Evolutionary conservation across 1,140 invertebrate genomes (phyloP).

Genomic region (Oscheius sp.): DNA sequence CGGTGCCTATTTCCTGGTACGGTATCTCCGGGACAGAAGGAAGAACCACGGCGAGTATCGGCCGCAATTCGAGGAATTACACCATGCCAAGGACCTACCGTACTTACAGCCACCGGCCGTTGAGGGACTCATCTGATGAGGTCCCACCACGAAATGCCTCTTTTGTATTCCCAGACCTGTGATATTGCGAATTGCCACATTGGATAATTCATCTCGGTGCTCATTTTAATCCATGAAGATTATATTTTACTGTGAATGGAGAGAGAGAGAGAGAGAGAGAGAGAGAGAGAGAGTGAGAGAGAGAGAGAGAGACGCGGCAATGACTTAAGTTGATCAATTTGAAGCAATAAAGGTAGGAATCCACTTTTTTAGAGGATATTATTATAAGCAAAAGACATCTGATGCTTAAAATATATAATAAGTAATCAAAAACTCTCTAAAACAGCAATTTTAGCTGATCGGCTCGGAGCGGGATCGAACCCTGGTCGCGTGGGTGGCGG

Average conservation of each 20-base stretch:
- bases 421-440: too few relatives aligned
- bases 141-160: conserved; percentile 25
- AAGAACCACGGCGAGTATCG: conserved; percentile 55
- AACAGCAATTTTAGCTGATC: too few relatives aligned
- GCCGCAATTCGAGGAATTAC: conserved; percentile 54
- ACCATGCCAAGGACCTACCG: conserved; percentile 57
- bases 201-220: background rate
- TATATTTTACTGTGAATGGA: too few relatives aligned
- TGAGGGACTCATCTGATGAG: conserved; percentile 55
- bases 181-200: background rate
- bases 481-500: too few relatives aligned
- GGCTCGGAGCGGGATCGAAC: too few relatives aligned
- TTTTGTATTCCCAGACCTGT: background rate
- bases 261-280: background rate
- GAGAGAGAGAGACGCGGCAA: background rate
- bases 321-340: too few relatives aligned
- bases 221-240: too few relatives aligned
- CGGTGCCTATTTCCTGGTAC: conserved; percentile 38
- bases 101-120: conserved; percentile 55
- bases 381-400: too few relatives aligned
- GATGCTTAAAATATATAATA: too few relatives aligned
- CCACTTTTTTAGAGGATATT: too few relatives aligned
- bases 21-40: conserved; percentile 34
- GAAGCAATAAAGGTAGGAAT: too few relatives aligned
- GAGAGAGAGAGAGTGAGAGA: background rate